A percentile compares a stretch with the other conserved stretches of the same genome.
Conservation (phyloP, 2,797 vertebrate species). For the Protosalanx chinensis region DNA sequence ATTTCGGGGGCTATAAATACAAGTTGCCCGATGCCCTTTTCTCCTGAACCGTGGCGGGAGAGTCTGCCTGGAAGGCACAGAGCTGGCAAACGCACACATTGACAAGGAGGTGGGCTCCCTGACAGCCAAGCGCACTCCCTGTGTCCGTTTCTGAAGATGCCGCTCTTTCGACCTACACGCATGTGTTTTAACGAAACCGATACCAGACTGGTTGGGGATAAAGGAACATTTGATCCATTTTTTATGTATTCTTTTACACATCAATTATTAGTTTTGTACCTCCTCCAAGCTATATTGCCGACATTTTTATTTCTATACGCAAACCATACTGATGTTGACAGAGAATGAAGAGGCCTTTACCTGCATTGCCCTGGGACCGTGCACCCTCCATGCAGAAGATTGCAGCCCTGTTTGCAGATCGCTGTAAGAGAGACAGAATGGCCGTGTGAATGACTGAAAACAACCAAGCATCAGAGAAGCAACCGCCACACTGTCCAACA, state of each 20-base stretch:
- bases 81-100: too few relatives aligned
- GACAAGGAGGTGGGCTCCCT: too few relatives aligned
- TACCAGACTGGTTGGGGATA: too few relatives aligned
- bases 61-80: too few relatives aligned
- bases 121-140: not conserved
- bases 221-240: too few relatives aligned
- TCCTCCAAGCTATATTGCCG: not conserved
- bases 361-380: constrained; percentile 85
- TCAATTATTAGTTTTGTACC: too few relatives aligned
- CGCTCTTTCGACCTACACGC: not conserved
- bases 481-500: not conserved
- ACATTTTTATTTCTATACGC: too few relatives aligned
- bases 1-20: constrained; percentile 62
- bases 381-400: constrained; percentile 86
- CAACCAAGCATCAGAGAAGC: constrained; percentile 4
- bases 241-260: too few relatives aligned
- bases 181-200: not conserved
- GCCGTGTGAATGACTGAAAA: not conserved
- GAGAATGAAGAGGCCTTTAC: constrained; percentile 71
- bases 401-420: constrained; percentile 94
- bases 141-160: not conserved
- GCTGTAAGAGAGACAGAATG: constrained; percentile 65
- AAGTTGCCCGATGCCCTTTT: constrained; percentile 42
- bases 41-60: constrained; percentile 40
- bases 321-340: not conserved